These are phyloP conservation scores for Scolopax mira DNA, from an alignment of 2,113 vertebrate genomes.

Conservation along the genomic window DNA sequence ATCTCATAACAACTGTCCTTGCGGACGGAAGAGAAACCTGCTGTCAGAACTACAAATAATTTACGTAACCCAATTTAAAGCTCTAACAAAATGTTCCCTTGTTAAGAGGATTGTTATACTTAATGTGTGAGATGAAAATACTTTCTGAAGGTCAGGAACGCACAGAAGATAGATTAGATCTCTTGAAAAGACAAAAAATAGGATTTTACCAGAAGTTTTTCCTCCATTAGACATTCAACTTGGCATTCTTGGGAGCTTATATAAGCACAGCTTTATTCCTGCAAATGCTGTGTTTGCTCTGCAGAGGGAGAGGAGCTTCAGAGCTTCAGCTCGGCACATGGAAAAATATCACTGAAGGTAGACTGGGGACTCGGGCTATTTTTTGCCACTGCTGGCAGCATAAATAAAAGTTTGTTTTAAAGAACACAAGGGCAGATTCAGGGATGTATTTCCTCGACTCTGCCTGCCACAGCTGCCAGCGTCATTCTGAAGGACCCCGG, in stretches of 20 bases:
- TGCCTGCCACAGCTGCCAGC: not conserved
- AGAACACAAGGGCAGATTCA: not conserved
- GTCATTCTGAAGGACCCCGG: not conserved
- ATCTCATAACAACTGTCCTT: constrained; percentile 39
- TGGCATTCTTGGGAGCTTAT: constrained; percentile 22
- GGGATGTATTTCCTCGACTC: not conserved
- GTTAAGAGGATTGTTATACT: constrained; percentile 71
- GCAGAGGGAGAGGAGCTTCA: constrained; percentile 14
- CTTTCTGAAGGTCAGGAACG: constrained; percentile 54
- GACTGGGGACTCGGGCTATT: not conserved
- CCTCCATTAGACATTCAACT: not conserved
- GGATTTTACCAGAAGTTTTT: constrained; percentile 3
- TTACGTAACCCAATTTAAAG: constrained; percentile 69
- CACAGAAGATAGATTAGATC: constrained; percentile 50
- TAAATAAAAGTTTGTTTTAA: not conserved
- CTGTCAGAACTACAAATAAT: constrained; percentile 64
- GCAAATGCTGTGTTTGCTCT: constrained; percentile 1
- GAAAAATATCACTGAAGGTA: not conserved
- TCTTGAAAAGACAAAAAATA: constrained; percentile 22
- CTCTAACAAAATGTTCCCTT: constrained; percentile 70
- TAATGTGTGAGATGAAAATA: constrained; percentile 58
- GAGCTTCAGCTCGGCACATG: not conserved
- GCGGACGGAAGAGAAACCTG: constrained; percentile 43
- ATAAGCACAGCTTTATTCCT: constrained; percentile 23
- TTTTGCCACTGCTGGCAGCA: not conserved